These are phyloP conservation scores for Silurus lanzhouensis DNA, from an alignment of 2,797 vertebrate species.

Conservation along the genomic window DNA sequence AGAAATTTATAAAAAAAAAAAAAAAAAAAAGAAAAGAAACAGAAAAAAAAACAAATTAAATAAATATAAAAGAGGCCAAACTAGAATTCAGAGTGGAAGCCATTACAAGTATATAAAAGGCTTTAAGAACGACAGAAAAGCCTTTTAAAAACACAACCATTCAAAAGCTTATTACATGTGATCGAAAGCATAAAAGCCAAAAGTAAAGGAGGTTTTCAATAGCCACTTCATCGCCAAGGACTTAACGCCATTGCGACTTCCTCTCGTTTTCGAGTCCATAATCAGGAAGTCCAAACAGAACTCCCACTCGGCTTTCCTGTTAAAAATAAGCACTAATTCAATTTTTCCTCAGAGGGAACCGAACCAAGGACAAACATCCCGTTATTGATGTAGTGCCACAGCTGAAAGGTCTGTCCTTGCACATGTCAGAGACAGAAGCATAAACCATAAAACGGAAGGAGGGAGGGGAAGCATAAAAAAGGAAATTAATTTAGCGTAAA, in stretches of 20 bases:
- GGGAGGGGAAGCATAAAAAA: background rate
- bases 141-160: background rate
- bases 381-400: background rate
- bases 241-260: slow-evolving; percentile 9
- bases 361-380: slow-evolving; percentile 32
- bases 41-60: too few relatives aligned
- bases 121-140: background rate
- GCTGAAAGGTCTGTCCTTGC: slow-evolving; percentile 16
- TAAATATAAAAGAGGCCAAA: background rate
- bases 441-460: background rate
- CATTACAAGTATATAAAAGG: background rate
- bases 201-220: slow-evolving; percentile 9
- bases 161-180: background rate
- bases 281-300: slow-evolving; percentile 31
- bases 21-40: too few relatives aligned
- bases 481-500: too few relatives aligned
- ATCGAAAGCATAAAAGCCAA: background rate
- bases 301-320: slow-evolving; percentile 11
- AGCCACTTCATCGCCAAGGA: slow-evolving; percentile 1
- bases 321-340: slow-evolving; percentile 25
- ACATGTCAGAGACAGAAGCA: slow-evolving; percentile 9
- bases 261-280: background rate
- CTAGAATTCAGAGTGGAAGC: background rate
- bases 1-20: background rate
- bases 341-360: background rate